phyloP scores from a whole-genome alignment of 2,888 invertebrate species.

The Ectemnius continuus region DNA sequence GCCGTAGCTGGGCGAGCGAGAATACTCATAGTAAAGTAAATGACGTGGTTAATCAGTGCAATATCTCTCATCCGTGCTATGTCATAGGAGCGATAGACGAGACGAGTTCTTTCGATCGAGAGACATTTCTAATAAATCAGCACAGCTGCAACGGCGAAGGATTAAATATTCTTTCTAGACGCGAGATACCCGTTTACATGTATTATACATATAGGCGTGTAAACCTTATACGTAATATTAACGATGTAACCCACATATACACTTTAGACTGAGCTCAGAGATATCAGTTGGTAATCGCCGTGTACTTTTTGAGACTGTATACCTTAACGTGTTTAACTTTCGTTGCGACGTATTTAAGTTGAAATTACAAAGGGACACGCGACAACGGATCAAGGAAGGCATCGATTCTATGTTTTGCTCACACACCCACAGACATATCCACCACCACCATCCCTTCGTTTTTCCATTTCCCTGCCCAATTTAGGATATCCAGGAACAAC shows the following conservation, averaged over 20 bases:
- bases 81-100: too few species aligned
- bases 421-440: too few species aligned
- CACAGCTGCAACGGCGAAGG: background rate
- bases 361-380: too few species aligned
- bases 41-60: conserved; percentile 26
- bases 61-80: background rate
- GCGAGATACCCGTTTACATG: too few species aligned
- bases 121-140: background rate
- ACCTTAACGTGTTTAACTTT: conserved; percentile 31
- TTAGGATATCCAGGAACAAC: too few species aligned
- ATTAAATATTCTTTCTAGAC: background rate
- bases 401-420: too few species aligned
- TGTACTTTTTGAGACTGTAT: conserved; percentile 50
- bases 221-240: conserved; percentile 13
- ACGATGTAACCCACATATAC: background rate
- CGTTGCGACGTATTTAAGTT: conserved; percentile 38
- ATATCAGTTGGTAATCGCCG: conserved; percentile 53
- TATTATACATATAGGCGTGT: too few species aligned
- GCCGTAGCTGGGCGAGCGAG: background rate
- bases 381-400: too few species aligned
- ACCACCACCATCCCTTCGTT: too few species aligned
- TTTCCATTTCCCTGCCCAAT: too few species aligned
- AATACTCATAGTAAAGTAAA: conserved; percentile 27
- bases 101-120: too few species aligned
- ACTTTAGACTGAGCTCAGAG: conserved; percentile 29